phyloP scores from a whole-genome alignment of 2,888 invertebrate genomes.

The Julus scanicus region DNA sequence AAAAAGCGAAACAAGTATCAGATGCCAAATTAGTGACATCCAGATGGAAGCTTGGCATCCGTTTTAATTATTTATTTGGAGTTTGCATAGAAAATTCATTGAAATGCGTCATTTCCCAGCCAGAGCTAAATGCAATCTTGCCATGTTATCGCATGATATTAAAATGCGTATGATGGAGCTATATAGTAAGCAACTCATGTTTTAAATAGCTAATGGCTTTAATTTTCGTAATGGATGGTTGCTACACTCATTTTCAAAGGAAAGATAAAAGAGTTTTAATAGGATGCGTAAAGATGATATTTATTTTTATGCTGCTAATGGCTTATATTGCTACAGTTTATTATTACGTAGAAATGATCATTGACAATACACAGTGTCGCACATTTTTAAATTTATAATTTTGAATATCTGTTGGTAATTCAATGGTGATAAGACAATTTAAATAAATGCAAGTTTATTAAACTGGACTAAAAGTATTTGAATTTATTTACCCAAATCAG shows the following conservation, averaged over 20 bases:
- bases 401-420: too few relatives aligned
- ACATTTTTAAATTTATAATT: too few relatives aligned
- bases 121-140: not conserved
- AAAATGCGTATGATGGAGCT: not conserved
- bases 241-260: not conserved
- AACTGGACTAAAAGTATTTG: too few relatives aligned
- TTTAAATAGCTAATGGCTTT: slow-evolving; percentile 29
- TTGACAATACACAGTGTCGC: too few relatives aligned
- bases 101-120: not conserved
- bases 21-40: slow-evolving; percentile 38
- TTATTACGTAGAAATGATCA: too few relatives aligned
- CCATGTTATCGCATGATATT: not conserved
- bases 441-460: too few relatives aligned
- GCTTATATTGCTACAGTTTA: not conserved
- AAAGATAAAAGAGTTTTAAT: slow-evolving; percentile 14
- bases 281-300: not conserved
- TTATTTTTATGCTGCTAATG: not conserved
- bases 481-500: too few relatives aligned
- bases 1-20: not conserved
- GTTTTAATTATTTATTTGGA: slow-evolving; percentile 38
- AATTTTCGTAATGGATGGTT: not conserved
- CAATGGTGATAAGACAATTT: too few relatives aligned
- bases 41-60: slow-evolving; percentile 6
- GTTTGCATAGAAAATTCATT: not conserved
- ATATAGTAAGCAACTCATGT: slow-evolving; percentile 2